phyloP scores from a whole-genome alignment of 35 echinoderm and acorn worm genomes.

The Lytechinus variegatus region DNA sequence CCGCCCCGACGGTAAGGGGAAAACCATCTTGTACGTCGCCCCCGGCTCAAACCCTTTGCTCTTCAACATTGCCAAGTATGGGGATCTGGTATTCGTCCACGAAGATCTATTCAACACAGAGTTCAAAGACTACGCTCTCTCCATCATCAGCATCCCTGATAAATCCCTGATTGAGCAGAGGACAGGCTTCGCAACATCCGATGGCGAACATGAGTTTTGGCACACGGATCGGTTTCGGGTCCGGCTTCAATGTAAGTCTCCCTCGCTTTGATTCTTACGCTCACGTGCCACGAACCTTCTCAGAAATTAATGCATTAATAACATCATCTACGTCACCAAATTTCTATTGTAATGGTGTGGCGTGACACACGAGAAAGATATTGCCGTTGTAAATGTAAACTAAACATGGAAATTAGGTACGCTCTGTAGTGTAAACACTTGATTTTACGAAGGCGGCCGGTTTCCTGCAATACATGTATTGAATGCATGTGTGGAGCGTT shows the following conservation, averaged over 20 bases:
- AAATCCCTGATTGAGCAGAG: background rate
- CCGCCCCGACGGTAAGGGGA: background rate
- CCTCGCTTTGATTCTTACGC: too few species aligned
- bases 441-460: too few species aligned
- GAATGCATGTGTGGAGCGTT: too few species aligned
- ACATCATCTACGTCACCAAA: too few species aligned
- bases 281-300: too few species aligned
- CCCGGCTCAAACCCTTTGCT: background rate
- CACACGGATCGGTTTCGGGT: background rate
- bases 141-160: background rate
- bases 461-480: too few species aligned
- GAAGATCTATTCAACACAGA: background rate
- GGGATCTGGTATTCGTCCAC: background rate
- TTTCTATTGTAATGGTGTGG: too few species aligned
- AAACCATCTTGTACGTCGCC: background rate
- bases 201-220: background rate
- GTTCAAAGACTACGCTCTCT: background rate
- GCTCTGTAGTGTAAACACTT: too few species aligned
- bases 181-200: background rate
- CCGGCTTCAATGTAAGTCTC: background rate
- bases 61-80: background rate
- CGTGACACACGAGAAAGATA: too few species aligned
- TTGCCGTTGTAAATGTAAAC: too few species aligned
- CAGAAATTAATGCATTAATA: too few species aligned
- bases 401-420: too few species aligned